Conservation (phyloP, 2,888 invertebrate species). For the Thymelicus sylvestris region DNA sequence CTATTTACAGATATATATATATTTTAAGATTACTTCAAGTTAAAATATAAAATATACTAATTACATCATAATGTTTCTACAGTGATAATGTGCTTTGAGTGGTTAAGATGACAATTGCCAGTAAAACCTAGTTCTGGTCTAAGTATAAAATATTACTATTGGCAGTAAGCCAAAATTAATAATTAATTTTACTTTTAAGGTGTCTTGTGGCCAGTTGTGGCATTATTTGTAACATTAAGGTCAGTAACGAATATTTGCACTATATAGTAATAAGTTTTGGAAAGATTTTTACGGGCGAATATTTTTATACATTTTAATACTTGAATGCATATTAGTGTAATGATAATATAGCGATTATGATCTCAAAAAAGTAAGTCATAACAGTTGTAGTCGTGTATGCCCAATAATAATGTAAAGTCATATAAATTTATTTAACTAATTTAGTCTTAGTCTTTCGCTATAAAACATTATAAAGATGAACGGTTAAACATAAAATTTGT, state of each 20-base stretch:
- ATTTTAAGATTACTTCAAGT: neutral
- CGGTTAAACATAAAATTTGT: too few species aligned
- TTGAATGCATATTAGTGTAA: constrained; percentile 19
- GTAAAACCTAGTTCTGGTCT: neutral
- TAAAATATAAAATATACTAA: neutral
- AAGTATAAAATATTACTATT: constrained; percentile 9
- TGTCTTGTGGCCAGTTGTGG: constrained; percentile 41
- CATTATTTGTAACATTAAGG: constrained; percentile 45
- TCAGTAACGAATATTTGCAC: constrained; percentile 51
- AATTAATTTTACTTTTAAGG: constrained; percentile 7
- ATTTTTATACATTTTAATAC: constrained; percentile 28
- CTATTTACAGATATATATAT: neutral
- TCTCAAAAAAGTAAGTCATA: constrained; percentile 50
- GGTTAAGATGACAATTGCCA: neutral
- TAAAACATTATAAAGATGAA: neutral
- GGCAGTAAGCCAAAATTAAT: neutral
- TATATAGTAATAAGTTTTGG: constrained; percentile 36
- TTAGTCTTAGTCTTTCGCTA: constrained; percentile 10
- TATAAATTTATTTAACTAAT: constrained; percentile 12
- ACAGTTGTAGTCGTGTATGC: constrained; percentile 42
- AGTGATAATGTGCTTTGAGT: neutral
- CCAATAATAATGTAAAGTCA: constrained; percentile 25
- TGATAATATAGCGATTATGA: constrained; percentile 41
- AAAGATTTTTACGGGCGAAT: constrained; percentile 29
- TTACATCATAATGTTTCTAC: neutral